Evolutionary conservation across 1,140 invertebrate genomes (phyloP).

Genomic region (Pseudomyrmex concolor): DNA sequence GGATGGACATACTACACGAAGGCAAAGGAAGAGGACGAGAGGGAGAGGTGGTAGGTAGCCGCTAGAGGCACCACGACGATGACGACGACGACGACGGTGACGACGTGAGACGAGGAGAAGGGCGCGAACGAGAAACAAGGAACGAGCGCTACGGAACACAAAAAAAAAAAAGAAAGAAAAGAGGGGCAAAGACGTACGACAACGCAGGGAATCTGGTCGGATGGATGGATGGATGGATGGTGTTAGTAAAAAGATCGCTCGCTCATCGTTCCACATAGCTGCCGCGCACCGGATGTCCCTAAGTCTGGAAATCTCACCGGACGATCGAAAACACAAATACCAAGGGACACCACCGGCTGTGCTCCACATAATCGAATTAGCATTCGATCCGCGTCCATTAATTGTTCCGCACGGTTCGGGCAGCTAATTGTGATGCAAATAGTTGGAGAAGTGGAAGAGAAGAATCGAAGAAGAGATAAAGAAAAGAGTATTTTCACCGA

Average conservation of each 20-base stretch:
- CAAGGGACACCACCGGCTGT: background rate
- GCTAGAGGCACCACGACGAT: constrained; percentile 37
- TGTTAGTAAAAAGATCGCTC: constrained; percentile 56
- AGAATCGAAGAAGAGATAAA: no score
- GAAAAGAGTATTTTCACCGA: no score
- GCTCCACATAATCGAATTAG: constrained; percentile 30
- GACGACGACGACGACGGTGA: background rate
- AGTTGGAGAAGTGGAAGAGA: no score
- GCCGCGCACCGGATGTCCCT: constrained; percentile 41
- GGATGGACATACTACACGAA: constrained; percentile 45
- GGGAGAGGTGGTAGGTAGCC: constrained; percentile 44
- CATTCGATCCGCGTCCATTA: background rate
- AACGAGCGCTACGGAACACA: constrained; percentile 39
- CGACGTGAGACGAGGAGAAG: constrained; percentile 7
- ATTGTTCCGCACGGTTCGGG: background rate
- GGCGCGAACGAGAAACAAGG: constrained; percentile 27
- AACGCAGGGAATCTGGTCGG: constrained; percentile 54
- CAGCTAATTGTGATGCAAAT: background rate
- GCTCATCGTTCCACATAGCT: constrained; percentile 52
- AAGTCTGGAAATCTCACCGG: constrained; percentile 28
- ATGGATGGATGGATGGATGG: constrained; percentile 48
- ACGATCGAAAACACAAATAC: constrained; percentile 14
- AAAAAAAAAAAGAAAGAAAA: constrained; percentile 35
- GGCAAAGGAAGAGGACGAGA: constrained; percentile 33
- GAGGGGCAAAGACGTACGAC: constrained; percentile 33